Evolutionary conservation across 2,113 vertebrate genomes (phyloP).

Genomic region (Callorhinus ursinus): DNA sequence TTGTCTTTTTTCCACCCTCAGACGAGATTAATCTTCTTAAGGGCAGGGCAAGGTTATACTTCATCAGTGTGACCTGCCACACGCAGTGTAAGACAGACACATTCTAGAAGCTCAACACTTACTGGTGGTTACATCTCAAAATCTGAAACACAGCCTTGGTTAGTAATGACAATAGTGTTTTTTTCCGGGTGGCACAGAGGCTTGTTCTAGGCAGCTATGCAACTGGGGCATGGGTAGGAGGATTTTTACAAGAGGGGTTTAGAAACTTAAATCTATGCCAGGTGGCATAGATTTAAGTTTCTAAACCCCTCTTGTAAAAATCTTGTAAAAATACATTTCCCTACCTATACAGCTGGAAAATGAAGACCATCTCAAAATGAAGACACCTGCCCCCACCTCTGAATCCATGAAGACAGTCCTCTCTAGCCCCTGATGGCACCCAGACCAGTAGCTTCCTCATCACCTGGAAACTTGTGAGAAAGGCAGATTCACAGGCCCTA

Average conservation of each 20-base stretch:
- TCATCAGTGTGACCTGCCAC: neutral
- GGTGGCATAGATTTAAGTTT: neutral
- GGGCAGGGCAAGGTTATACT: constrained; percentile 5
- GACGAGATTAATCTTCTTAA: constrained; percentile 62
- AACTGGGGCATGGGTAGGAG: neutral
- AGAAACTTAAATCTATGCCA: neutral
- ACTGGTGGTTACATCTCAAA: neutral
- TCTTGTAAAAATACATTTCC: no score
- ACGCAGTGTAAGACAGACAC: neutral
- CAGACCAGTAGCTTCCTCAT: neutral
- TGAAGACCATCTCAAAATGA: no score
- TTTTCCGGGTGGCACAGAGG: neutral
- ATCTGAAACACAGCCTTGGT: neutral
- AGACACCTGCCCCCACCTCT: no score
- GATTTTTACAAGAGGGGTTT: neutral
- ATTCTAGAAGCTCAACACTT: neutral
- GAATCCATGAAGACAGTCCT: neutral
- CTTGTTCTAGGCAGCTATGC: neutral
- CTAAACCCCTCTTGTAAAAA: no score
- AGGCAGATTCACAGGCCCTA: neutral
- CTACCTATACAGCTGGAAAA: no score
- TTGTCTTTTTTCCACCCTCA: neutral
- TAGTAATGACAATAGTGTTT: neutral
- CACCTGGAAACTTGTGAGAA: neutral
- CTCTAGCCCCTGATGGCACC: neutral